Evolutionary conservation across 92 coral and sea anemone species (phyloP).

Genomic region (Umimayanthus chanpuru): DNA sequence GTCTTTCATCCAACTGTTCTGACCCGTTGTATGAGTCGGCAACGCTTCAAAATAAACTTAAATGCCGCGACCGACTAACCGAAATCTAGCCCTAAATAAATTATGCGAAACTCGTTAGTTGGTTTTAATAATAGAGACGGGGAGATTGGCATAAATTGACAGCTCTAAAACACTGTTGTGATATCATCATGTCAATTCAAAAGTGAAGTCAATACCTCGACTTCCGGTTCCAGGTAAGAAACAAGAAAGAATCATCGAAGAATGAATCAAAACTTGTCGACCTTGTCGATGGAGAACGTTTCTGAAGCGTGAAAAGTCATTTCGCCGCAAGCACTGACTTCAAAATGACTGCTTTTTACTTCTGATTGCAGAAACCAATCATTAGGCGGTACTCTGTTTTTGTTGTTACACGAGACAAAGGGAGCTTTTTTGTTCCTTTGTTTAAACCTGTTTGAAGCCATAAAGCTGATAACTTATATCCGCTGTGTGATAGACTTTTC

Average conservation of each 20-base stretch:
- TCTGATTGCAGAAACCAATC: constrained; percentile 21
- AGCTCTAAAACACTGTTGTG: constrained; percentile 15
- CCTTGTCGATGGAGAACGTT: neutral
- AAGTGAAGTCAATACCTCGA: constrained; percentile 21
- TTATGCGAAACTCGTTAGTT: constrained; percentile 9
- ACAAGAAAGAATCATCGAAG: neutral
- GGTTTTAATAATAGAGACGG: neutral
- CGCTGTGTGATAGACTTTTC: neutral
- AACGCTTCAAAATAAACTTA: neutral
- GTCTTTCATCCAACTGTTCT: neutral
- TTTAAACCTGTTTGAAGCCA: neutral
- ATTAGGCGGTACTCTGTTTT: neutral
- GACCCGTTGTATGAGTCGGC: neutral
- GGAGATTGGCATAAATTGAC: constrained; percentile 1
- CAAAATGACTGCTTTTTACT: neutral
- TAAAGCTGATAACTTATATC: constrained; percentile 18
- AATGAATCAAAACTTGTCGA: neutral
- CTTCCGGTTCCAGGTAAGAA: constrained; percentile 22
- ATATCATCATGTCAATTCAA: constrained; percentile 6
- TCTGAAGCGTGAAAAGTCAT: neutral
- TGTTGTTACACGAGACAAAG: constrained; percentile 2
- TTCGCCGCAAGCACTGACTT: constrained; percentile 21
- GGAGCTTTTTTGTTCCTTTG: neutral
- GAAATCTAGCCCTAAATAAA: constrained; percentile 9
- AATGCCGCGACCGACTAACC: neutral